These are phyloP conservation scores for Philotrypesis tridentata DNA, from an alignment of 1,140 invertebrate species.

Conservation along the genomic window DNA sequence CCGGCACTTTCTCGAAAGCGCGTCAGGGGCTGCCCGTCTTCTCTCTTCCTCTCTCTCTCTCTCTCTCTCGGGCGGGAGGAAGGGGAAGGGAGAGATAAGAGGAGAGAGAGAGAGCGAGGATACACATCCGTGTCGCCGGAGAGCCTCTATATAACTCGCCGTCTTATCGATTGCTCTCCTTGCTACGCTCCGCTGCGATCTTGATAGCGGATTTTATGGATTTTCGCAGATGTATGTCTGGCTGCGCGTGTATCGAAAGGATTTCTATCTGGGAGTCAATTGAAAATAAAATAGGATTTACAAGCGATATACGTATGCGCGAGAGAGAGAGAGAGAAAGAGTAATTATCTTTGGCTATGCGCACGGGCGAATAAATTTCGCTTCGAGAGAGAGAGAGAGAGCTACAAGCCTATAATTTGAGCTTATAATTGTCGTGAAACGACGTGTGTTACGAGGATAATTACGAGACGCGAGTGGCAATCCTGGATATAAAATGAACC, in stretches of 20 bases:
- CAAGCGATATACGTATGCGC: too few relatives aligned
- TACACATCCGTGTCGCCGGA: not conserved
- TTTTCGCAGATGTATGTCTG: too few relatives aligned
- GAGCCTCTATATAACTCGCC: not conserved
- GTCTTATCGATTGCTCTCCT: too few relatives aligned
- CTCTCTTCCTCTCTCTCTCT: slow-evolving; percentile 47
- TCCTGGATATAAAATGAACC: not conserved
- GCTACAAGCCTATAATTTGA: too few relatives aligned
- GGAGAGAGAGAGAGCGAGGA: too few relatives aligned
- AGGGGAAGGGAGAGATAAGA: not conserved
- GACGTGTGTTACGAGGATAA: not conserved
- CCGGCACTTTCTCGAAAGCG: slow-evolving; percentile 17
- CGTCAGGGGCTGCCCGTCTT: slow-evolving; percentile 52
- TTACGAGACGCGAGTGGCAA: not conserved
- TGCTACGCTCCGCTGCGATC: too few relatives aligned
- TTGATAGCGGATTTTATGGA: too few relatives aligned
- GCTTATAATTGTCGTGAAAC: not conserved
- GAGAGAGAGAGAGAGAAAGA: too few relatives aligned
- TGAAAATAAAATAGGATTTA: not conserved
- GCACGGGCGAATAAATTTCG: not conserved
- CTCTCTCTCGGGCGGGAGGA: slow-evolving; percentile 9
- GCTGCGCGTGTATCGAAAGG: not conserved
- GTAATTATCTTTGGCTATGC: not conserved
- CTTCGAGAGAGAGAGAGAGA: too few relatives aligned
- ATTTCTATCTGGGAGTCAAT: not conserved